Percentiles rank a stretch among this genome's conserved stretches.
Evolutionary conservation across 2,797 vertebrate genomes (phyloP).

Genomic region (Brachymystax lenok): DNA sequence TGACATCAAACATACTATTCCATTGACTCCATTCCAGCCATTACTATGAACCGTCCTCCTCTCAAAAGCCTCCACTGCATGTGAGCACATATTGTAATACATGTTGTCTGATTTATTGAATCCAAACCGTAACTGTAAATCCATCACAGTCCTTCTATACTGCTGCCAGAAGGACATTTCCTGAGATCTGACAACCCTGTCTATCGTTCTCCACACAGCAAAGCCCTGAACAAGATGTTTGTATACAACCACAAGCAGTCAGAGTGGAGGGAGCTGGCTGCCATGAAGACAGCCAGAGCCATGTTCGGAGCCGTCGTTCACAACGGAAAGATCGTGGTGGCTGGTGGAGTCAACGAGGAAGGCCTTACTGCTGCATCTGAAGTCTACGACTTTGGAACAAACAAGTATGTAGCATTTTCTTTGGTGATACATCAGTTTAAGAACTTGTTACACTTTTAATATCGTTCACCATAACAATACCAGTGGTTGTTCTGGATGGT

Average conservation of each 20-base stretch:
- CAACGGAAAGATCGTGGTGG: constrained; percentile 86
- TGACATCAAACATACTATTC: no score
- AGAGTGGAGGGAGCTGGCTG: constrained; percentile 93
- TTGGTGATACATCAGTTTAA: not conserved
- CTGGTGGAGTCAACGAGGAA: constrained; percentile 93
- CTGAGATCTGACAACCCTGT: not conserved
- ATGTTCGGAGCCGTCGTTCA: constrained; percentile 93
- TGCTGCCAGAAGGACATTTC: not conserved
- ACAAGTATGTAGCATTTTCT: constrained; percentile 83
- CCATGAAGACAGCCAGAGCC: constrained; percentile 91
- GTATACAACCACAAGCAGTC: constrained; percentile 94
- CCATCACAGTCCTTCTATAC: not conserved
- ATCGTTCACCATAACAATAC: not conserved
- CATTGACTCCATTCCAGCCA: no score
- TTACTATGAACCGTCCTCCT: no score
- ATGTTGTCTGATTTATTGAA: not conserved
- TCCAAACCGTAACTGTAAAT: not conserved
- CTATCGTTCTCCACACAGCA: constrained; percentile 73
- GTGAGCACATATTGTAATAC: not conserved
- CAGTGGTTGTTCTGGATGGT: not conserved
- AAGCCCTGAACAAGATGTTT: constrained; percentile 93
- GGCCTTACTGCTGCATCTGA: constrained; percentile 88
- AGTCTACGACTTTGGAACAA: constrained; percentile 86
- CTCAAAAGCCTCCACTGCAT: no score
- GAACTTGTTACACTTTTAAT: not conserved